Base-by-base conservation (phyloP, 1,140 invertebrate species). In the Battus philenor region DNA sequence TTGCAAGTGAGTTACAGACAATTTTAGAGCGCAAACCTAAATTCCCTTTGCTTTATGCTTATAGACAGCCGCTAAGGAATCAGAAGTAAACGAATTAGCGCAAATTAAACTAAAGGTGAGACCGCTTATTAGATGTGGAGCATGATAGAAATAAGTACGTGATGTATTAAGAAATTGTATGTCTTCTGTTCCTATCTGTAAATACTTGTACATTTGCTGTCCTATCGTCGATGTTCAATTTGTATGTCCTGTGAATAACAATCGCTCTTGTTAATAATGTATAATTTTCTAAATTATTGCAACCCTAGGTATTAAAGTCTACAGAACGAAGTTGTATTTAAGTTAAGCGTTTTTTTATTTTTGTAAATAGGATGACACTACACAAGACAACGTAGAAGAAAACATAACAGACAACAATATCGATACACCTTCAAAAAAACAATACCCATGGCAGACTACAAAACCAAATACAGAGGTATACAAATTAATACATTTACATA, bases 81-180 rank as follows among this genome's bases (percentile, higher is more conserved):
- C 66, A 50, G 65, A 70, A 68, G 51, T 48, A 16, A 61, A 50
- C 30, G 56, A 79, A 64, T 47, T 82, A 46, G 70, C 72, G 31
- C 62, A 77, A 67, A 50, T 84, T 32, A 82, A 80, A 58, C 52
- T 84, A 9, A 84, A 81, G 78, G 80, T 84, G 70, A 84, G 75
- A 41, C 17, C 4, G 38, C 24, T 67, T 54, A 39, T 36, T 53
- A 44, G 32, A 41, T 48, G 15, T 34, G 34, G 5, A 16, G 32
- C 45, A 52, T 66, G 70, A 65, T 69, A 67, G 61, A 13, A 18
- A 32, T 39, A 51, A 45, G 27, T 16, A 26, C 17, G 15, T 41
- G n/a, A 27, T 29, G 13, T 27, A 41, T 2, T 29, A 17, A 41
- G 16, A 17, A 34, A 34, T 18, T 18, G 20, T 9, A 44, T 3